phyloP scores from a whole-genome alignment of 2,888 invertebrate species.

The Podabrus alpinus region DNA sequence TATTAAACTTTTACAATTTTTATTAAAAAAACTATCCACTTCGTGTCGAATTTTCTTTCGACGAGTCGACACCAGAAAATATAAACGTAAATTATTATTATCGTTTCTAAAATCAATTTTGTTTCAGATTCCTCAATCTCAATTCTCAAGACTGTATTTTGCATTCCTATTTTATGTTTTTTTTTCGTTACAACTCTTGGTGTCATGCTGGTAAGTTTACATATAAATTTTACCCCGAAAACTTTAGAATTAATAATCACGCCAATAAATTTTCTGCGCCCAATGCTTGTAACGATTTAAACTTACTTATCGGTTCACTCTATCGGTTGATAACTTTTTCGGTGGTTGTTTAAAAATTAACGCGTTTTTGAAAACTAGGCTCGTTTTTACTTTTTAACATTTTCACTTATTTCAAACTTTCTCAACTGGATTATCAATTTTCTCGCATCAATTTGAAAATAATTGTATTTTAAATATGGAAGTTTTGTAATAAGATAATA shows the following conservation, averaged over 20 bases:
- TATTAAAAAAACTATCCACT: conserved; percentile 45
- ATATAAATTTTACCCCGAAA: neutral
- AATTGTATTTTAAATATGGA: neutral
- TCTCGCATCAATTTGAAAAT: neutral
- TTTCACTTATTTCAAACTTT: neutral
- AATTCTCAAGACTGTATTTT: conserved; percentile 21
- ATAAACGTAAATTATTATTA: neutral
- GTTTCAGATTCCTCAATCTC: conserved; percentile 23
- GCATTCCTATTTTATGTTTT: conserved; percentile 16
- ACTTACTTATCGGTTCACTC: neutral
- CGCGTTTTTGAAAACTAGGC: neutral
- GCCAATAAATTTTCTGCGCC: conserved; percentile 10
- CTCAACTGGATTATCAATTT: neutral
- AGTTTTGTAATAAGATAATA: neutral
- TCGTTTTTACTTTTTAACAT: neutral
- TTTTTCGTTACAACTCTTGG: neutral
- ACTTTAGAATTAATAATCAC: neutral
- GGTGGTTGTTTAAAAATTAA: neutral
- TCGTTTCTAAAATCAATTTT: neutral
- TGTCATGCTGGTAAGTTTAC: neutral
- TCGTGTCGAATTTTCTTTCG: neutral
- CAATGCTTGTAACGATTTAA: neutral
- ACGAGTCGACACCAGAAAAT: neutral
- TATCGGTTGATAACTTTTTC: neutral
- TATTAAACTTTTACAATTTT: conserved; percentile 48